Percentiles rank a stretch among this genome's conserved stretches.
Conservation (phyloP, 2,888 invertebrate genomes). For the Tiphia femorata region DNA sequence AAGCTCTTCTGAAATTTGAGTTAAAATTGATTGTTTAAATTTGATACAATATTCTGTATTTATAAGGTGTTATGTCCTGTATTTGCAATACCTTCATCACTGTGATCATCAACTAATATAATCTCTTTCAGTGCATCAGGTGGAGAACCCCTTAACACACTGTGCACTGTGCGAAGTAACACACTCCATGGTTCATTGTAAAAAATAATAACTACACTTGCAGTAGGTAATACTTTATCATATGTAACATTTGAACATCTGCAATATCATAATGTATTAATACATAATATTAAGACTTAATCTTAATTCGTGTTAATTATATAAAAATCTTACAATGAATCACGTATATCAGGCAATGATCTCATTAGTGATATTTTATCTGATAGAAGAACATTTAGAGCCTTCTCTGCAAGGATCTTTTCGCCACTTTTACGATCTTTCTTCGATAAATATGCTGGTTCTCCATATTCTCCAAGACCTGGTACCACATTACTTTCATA, state of each 20-base stretch:
- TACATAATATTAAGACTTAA: neutral
- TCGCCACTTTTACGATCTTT: constrained; percentile 78
- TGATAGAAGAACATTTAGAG: constrained; percentile 90
- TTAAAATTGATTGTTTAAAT: neutral
- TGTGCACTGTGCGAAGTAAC: constrained; percentile 87
- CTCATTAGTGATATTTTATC: constrained; percentile 89
- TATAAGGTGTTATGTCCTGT: neutral
- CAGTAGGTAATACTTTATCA: constrained; percentile 76
- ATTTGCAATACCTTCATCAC: constrained; percentile 75
- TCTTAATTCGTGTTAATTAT: constrained; percentile 56
- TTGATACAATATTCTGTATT: neutral
- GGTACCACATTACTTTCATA: constrained; percentile 78
- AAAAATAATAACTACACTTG: constrained; percentile 88
- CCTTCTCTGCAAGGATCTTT: constrained; percentile 82
- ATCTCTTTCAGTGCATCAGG: constrained; percentile 86
- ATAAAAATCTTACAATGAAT: constrained; percentile 67
- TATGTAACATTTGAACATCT: constrained; percentile 76
- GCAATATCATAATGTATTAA: constrained; percentile 38
- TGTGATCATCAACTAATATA: constrained; percentile 94
- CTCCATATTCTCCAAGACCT: constrained; percentile 81
- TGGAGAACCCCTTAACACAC: constrained; percentile 85
- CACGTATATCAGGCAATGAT: constrained; percentile 77
- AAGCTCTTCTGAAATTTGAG: constrained; percentile 73
- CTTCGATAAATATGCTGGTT: constrained; percentile 76
- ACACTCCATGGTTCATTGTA: constrained; percentile 93